These are phyloP conservation scores for Geopemphigus sp. DNA, from an alignment of 1,140 invertebrate species.

Conservation along the genomic window DNA sequence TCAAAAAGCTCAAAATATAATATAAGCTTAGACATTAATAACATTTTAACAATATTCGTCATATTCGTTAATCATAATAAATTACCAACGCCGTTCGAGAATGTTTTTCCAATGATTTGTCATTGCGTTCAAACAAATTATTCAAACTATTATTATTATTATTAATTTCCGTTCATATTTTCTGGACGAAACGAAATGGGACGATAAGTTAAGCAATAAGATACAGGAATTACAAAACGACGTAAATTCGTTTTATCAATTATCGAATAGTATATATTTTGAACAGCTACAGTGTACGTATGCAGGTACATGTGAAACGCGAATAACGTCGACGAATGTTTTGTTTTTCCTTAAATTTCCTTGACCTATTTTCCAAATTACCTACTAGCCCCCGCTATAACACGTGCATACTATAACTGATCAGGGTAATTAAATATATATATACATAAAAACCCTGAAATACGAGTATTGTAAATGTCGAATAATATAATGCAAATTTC, in stretches of 20 bases:
- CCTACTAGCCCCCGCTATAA: neutral
- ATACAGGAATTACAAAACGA: neutral
- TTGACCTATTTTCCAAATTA: conserved; percentile 19
- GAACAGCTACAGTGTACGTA: neutral
- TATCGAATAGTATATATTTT: neutral
- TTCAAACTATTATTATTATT: too few relatives aligned
- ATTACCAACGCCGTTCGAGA: too few relatives aligned
- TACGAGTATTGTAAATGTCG: neutral
- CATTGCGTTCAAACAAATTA: too few relatives aligned
- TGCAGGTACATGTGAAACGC: too few relatives aligned
- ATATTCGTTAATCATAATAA: too few relatives aligned
- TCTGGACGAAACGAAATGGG: neutral
- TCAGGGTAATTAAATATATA: conserved; percentile 12
- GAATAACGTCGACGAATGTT: neutral
- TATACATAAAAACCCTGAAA: neutral
- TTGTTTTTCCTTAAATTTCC: conserved; percentile 9
- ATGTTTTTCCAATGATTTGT: too few relatives aligned
- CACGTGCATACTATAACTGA: neutral
- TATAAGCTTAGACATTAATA: too few relatives aligned
- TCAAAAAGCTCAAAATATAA: too few relatives aligned
- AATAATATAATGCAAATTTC: neutral
- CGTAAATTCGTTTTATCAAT: neutral
- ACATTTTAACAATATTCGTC: too few relatives aligned
- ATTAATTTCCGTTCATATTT: neutral
- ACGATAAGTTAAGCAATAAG: neutral